A percentile compares a stretch with the other conserved stretches of the same genome.
phyloP scores from a whole-genome alignment of 1,140 invertebrate genomes.

The Spodoptera litura region DNA sequence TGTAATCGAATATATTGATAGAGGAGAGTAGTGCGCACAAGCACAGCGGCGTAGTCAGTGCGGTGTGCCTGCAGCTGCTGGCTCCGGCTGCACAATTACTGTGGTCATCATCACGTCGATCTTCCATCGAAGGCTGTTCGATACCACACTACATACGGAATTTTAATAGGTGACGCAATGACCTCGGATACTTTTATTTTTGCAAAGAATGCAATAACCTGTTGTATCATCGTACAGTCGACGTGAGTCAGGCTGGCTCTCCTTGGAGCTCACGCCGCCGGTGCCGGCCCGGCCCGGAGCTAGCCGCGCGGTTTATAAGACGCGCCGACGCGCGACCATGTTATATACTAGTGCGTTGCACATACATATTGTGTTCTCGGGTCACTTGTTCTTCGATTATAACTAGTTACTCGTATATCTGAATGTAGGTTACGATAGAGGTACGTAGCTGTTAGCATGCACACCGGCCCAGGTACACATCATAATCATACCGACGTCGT shows the following conservation, averaged over 20 bases:
- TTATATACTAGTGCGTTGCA: constrained; percentile 27
- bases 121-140: constrained; percentile 58
- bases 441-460: constrained; percentile 34
- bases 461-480: background rate
- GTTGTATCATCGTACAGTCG: constrained; percentile 52
- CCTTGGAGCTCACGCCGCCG: constrained; percentile 41
- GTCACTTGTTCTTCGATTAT: constrained; percentile 42
- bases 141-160: constrained; percentile 58
- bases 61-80: background rate
- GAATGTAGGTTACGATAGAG: constrained; percentile 46
- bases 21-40: constrained; percentile 29
- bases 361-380: constrained; percentile 29
- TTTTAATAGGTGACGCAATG: constrained; percentile 71
- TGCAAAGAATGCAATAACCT: constrained; percentile 55
- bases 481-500: background rate
- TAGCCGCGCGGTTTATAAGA: background rate
- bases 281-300: background rate
- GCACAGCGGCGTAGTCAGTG: background rate
- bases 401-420: constrained; percentile 24
- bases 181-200: constrained; percentile 59
- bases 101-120: constrained; percentile 39
- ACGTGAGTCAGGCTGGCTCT: constrained; percentile 51
- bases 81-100: background rate
- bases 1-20: constrained; percentile 37
- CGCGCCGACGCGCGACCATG: constrained; percentile 3